Base-by-base conservation (phyloP, 1,140 invertebrate species). In the Melitaea cinxia region DNA sequence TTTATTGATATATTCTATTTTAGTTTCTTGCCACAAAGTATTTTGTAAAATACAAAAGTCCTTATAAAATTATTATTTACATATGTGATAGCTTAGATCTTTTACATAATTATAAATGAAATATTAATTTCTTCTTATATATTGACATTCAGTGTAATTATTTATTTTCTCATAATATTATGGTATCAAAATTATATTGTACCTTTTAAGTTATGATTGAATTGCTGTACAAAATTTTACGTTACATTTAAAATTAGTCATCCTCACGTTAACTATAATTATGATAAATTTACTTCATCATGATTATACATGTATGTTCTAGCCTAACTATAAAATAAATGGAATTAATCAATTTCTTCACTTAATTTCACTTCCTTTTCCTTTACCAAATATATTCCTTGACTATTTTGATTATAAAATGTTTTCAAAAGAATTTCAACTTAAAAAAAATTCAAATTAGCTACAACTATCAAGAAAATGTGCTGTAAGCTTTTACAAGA, bases 11-110 rank as follows among this genome's bases (percentile, higher is more conserved):
- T 64, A 45, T 66, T 60, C 35, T 60, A 59, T 82, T 81, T 80
- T 78, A 82, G 71, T 85, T 78, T 89, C 89, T 89, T 91, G 88
- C 88, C 88, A 91, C 82, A 73, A 88, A 87, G 75, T 89, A 87
- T 85, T 82, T 86, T 70, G 80, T 76, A 78, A 68, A 83, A 73
- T 78, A 72, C 58, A 73, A 76, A 80, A 79, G 76, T 56, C 78
- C 65, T 67, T 82, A 77, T 70, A 72, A 80, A 83, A 77, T 78
- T 82, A 78, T 75, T 69, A 79, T 78, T 82, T 83, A 77, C 73
- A 73, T 73, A 82, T 87, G 85, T 90, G 86, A 89, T 89, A 89
- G 78, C 71, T 77, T 84, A 87, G 85, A 91, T 85, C 83, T 88
- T 86, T 47, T 66, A 59, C 33, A 59, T 59, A 33, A 77, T n/a